Percentiles rank a stretch among this genome's conserved stretches.
These are phyloP conservation scores for Euzophera pinguis DNA, from an alignment of 2,888 invertebrate species.

Conservation along the genomic window DNA sequence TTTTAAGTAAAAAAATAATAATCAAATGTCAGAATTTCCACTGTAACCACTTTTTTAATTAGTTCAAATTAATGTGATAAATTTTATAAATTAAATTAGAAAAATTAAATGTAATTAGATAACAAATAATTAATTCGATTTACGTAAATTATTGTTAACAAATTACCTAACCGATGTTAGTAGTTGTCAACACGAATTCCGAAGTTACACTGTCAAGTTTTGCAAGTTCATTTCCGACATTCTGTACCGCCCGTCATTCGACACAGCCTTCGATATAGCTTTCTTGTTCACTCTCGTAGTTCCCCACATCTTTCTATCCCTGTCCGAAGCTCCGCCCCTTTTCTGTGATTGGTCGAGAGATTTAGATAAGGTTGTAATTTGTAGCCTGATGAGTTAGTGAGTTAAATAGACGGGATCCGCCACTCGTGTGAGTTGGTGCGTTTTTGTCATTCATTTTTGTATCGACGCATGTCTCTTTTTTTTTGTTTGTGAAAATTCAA, in stretches of 20 bases:
- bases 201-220: slow-evolving; percentile 40
- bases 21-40: too few relatives aligned
- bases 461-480: slow-evolving; percentile 6
- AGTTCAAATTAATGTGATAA: too few relatives aligned
- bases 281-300: slow-evolving; percentile 26
- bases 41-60: too few relatives aligned
- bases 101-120: too few relatives aligned
- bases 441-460: slow-evolving; percentile 3
- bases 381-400: slow-evolving; percentile 13
- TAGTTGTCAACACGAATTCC: slow-evolving; percentile 28
- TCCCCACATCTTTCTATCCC: slow-evolving; percentile 26
- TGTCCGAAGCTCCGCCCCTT: slow-evolving; percentile 41
- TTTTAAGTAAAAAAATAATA: not conserved
- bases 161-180: slow-evolving; percentile 17
- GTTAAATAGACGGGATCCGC: slow-evolving; percentile 15
- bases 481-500: slow-evolving; percentile 5
- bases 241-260: slow-evolving; percentile 38
- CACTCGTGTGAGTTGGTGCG: slow-evolving; percentile 14
- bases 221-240: slow-evolving; percentile 24
- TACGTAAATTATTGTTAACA: not conserved
- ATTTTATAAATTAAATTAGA: too few relatives aligned
- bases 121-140: too few relatives aligned
- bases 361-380: slow-evolving; percentile 23
- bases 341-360: slow-evolving; percentile 34
- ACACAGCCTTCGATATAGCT: slow-evolving; percentile 22